Percentiles rank a stretch among this genome's conserved stretches.
Evolutionary conservation across 2,113 vertebrate genomes (phyloP).

Genomic region (Excalfactoria chinensis): DNA sequence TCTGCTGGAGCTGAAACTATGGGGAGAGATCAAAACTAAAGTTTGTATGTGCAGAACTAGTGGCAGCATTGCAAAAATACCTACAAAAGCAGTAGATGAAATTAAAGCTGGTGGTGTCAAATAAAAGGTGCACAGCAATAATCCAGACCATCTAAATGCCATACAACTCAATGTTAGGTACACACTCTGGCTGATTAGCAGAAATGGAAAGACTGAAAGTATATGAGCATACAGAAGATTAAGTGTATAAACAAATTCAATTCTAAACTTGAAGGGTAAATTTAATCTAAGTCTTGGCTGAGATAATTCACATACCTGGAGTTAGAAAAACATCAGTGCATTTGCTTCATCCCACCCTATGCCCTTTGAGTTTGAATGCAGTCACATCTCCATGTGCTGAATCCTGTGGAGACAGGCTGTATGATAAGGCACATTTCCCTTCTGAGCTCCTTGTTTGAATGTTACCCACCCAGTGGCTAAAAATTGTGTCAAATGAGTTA

Average conservation of each 20-base stretch:
- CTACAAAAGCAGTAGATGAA: neutral
- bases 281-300: neutral
- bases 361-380: neutral
- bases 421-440: accelerated
- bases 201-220: neutral
- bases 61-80: neutral
- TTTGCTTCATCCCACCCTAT: neutral
- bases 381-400: neutral
- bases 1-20: neutral
- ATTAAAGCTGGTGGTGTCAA: neutral
- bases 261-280: neutral
- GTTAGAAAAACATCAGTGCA: neutral
- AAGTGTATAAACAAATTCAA: neutral
- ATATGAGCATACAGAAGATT: neutral
- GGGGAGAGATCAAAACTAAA: neutral
- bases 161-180: neutral
- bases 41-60: neutral
- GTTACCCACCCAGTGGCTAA: neutral
- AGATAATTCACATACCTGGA: neutral
- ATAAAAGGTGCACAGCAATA: neutral
- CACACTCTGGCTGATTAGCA: neutral
- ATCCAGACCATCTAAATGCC: neutral
- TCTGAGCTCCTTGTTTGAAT: neutral
- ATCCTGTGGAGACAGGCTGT: neutral
- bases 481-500: neutral